Evolutionary conservation across 2,797 vertebrate genomes (phyloP).

Genomic region (Etheostoma perlongum): DNA sequence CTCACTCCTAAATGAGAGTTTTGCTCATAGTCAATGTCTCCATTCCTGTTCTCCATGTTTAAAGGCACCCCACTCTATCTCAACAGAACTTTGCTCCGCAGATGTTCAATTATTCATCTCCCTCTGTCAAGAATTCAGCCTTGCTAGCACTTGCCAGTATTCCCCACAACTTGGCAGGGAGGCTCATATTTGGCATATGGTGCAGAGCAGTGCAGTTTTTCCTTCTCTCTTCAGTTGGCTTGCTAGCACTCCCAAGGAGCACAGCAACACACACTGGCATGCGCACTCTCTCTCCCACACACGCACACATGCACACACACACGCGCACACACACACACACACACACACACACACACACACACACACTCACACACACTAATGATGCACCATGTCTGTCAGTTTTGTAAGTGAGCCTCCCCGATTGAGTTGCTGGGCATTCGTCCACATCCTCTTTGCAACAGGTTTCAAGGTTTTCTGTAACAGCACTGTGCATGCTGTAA

Average conservation of each 20-base stretch:
- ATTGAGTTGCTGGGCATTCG: slow-evolving; percentile 47
- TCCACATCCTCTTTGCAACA: slow-evolving; percentile 66
- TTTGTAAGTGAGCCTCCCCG: slow-evolving; percentile 47
- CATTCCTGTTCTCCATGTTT: slow-evolving; percentile 54
- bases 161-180: slow-evolving; percentile 83
- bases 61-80: slow-evolving; percentile 67
- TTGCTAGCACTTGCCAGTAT: slow-evolving; percentile 81
- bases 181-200: slow-evolving; percentile 83
- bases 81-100: slow-evolving; percentile 75
- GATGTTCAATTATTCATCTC: slow-evolving; percentile 85
- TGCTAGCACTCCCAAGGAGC: slow-evolving; percentile 63
- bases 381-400: slow-evolving; percentile 50
- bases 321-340: neutral
- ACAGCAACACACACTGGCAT: slow-evolving; percentile 36
- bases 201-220: slow-evolving; percentile 76
- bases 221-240: slow-evolving; percentile 77
- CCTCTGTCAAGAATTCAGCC: slow-evolving; percentile 84
- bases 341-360: neutral
- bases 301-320: slow-evolving; percentile 2
- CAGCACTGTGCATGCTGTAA: slow-evolving; percentile 16
- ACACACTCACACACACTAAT: slow-evolving; percentile 19
- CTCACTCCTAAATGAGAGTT: slow-evolving; percentile 59
- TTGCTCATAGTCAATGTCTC: slow-evolving; percentile 64
- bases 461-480: slow-evolving; percentile 58
- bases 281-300: slow-evolving; percentile 3